Evolutionary conservation across 64 coral and sea anemone genomes (phyloP), one percentile per base, ranked within the genome.

Genomic region (Acropora yongei): DNA sequence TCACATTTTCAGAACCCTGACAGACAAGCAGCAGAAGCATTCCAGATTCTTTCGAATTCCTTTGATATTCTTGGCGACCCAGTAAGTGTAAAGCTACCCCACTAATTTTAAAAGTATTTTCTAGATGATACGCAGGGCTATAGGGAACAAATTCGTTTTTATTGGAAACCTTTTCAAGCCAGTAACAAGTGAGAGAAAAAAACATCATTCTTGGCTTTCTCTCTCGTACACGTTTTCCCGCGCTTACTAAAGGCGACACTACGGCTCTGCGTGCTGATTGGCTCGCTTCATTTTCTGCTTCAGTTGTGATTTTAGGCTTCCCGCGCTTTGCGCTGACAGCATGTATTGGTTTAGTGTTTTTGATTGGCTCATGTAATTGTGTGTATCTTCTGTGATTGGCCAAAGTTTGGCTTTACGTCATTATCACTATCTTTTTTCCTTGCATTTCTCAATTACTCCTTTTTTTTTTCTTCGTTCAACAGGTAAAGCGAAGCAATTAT

Each of bases 61-160:
- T 96, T 93, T 90, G 95, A 96, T 7, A 83, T 93, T 61, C 68
- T 96, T 55, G 88, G 83, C 67, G 92, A 93, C 51, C 80, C 95
- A 13, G 95, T 96, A 80, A 90, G 95, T 96, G 7, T 0, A 19
- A 55, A n/a, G 10, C 6, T 3, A 55, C 5, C 0, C 30, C 2
- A 76, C 9, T 61, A 55, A 55, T 30, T 30, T n/a, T n/a, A n/a
- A n/a, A 30, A 30, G 30, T 30, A 30, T 30, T 30, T 30, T 30
- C 30, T 30, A 0, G 30, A 30, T 30, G 30, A 30, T 30, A 30
- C 30, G 30, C 30, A 30, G 30, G 0, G 30, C 30, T 30, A 30
- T 30, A 30, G 30, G 30, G 30, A 30, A 30, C 30, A 30, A 30
- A 30, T 30, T 30, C 30, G 30, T 30, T 30, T 30, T 30, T 30